Evolutionary conservation across 2,888 invertebrate genomes (phyloP).

Genomic region (Lamellibrachia satsuma): DNA sequence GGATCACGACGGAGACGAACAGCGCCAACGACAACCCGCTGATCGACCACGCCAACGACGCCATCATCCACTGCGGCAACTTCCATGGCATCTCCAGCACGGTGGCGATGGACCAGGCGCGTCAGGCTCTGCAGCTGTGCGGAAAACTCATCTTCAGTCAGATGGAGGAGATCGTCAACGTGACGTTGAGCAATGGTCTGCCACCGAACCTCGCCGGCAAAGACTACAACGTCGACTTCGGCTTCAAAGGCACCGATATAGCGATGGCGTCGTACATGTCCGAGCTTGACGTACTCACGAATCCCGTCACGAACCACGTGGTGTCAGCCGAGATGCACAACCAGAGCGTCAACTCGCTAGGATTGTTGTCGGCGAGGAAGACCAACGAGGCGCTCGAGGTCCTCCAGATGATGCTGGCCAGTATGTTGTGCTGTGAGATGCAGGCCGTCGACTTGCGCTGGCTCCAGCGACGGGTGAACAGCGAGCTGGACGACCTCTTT

Average conservation of each 20-base stretch:
- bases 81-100: constrained; percentile 43
- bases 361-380: constrained; percentile 42
- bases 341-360: constrained; percentile 50
- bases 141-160: constrained; percentile 50
- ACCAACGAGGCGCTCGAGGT: constrained; percentile 39
- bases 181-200: constrained; percentile 43
- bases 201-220: constrained; percentile 48
- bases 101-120: constrained; percentile 47
- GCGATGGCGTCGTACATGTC: constrained; percentile 49
- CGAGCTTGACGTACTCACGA: constrained; percentile 46
- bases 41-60: constrained; percentile 39
- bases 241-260: constrained; percentile 49
- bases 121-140: constrained; percentile 48
- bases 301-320: constrained; percentile 48
- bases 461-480: constrained; percentile 32
- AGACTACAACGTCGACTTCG: constrained; percentile 45
- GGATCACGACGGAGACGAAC: constrained; percentile 42
- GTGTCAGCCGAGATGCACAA: constrained; percentile 50
- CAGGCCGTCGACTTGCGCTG: constrained; percentile 46
- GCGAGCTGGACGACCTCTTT: background rate
- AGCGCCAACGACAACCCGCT: constrained; percentile 47
- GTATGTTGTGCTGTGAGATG: constrained; percentile 35
- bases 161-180: constrained; percentile 47
- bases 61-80: constrained; percentile 45
- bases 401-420: constrained; percentile 47